Evolutionary conservation across 2,113 vertebrate genomes (phyloP).

Genomic region (Hippocampus comes): DNA sequence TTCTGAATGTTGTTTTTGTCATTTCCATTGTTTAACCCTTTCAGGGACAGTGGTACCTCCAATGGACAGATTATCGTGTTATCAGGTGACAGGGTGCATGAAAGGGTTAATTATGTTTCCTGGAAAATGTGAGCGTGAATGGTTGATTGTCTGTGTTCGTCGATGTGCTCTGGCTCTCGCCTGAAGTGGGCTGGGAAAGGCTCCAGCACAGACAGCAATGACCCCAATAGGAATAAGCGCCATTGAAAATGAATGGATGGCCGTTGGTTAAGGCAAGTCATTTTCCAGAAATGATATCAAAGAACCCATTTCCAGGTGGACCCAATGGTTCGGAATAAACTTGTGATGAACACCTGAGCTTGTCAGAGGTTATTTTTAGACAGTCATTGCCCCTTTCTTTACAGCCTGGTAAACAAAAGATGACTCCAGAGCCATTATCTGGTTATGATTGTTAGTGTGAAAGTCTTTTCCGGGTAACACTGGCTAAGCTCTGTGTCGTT

Average conservation of each 20-base stretch:
- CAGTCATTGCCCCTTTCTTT: slow-evolving; percentile 63
- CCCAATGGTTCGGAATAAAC: slow-evolving; percentile 29
- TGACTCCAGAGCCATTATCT: slow-evolving; percentile 59
- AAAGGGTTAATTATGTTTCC: not conserved
- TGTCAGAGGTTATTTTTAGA: slow-evolving; percentile 67
- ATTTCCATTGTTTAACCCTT: not conserved
- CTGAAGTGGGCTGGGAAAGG: not conserved
- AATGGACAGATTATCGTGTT: too few relatives aligned
- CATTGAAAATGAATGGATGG: not conserved
- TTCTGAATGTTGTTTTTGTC: not conserved
- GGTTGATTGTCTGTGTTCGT: not conserved
- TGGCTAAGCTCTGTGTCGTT: slow-evolving; percentile 32
- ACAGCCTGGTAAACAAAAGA: slow-evolving; percentile 60
- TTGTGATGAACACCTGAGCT: slow-evolving; percentile 58
- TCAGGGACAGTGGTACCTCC: too few relatives aligned
- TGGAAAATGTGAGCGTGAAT: not conserved
- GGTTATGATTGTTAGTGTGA: slow-evolving; percentile 50
- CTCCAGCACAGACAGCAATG: not conserved
- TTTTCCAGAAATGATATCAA: slow-evolving; percentile 1
- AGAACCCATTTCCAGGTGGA: not conserved
- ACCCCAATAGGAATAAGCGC: not conserved
- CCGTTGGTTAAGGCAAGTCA: not conserved
- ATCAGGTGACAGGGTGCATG: too few relatives aligned
- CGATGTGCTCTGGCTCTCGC: not conserved
- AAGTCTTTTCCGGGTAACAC: slow-evolving; percentile 23